Conservation (phyloP, 2,888 invertebrate species). For the Sicus ferrugineus region DNA sequence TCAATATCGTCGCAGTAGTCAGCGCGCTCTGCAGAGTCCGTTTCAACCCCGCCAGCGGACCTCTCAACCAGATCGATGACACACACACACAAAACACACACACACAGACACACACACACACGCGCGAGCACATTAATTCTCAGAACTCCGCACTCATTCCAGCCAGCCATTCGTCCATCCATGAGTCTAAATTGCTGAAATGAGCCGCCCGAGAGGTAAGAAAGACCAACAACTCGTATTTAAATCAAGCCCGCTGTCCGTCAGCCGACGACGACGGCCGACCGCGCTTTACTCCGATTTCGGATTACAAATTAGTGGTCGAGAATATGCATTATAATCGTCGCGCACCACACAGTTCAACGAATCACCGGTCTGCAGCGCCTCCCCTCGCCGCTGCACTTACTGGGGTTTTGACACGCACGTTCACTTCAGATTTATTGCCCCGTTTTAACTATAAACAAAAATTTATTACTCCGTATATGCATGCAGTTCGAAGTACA, state of each 20-base stretch:
- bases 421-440: background rate
- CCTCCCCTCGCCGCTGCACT: background rate
- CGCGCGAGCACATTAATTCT: background rate
- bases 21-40: background rate
- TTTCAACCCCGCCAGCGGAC: background rate
- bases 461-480: background rate
- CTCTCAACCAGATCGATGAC: background rate
- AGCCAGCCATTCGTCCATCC: conserved; percentile 18
- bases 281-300: background rate
- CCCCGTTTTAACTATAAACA: background rate
- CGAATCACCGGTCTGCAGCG: background rate
- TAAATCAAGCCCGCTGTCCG: conserved; percentile 1
- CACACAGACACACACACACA: conserved; percentile 6
- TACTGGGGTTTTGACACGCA: background rate
- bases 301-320: background rate
- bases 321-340: conserved; percentile 12
- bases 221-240: conserved; percentile 8
- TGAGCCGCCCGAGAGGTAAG: background rate
- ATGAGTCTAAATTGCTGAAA: conserved; percentile 20
- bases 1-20: background rate
- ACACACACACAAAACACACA: background rate
- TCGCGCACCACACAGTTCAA: background rate
- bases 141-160: conserved; percentile 13
- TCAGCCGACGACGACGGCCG: background rate
- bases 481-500: background rate